A percentile compares a stretch with the other conserved stretches of the same genome.
Evolutionary conservation across 2,797 vertebrate species (phyloP).

Genomic region (Manis pentadactyla): DNA sequence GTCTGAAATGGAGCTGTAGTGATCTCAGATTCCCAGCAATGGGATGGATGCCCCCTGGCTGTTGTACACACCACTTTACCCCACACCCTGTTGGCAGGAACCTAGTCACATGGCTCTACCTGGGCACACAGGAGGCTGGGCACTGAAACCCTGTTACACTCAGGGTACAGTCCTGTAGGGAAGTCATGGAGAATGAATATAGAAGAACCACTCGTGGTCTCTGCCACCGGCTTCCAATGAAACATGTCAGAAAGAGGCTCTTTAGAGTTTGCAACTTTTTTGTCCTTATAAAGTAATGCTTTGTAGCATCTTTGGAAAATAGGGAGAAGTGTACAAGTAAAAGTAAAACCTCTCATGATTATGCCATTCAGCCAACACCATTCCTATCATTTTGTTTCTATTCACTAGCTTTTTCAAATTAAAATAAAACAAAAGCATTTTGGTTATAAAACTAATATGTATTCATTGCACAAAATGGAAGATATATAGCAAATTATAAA

Average conservation of each 20-base stretch:
- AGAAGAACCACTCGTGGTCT: not conserved
- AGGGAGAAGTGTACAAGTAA: not conserved
- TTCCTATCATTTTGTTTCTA: not conserved
- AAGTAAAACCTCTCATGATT: slow-evolving; percentile 2
- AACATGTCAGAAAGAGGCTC: not conserved
- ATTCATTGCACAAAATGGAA: slow-evolving; percentile 15
- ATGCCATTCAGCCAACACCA: not conserved
- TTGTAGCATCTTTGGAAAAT: not conserved
- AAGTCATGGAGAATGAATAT: not conserved
- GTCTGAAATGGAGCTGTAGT: not conserved
- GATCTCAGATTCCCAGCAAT: not conserved
- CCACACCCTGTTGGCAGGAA: not conserved
- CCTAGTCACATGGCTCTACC: not conserved
- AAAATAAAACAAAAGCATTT: slow-evolving; percentile 9
- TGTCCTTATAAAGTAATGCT: not conserved
- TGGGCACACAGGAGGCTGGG: not conserved
- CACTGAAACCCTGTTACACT: not conserved
- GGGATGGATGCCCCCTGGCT: not conserved
- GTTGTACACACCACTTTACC: not conserved
- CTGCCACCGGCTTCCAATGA: not conserved
- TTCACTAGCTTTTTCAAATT: slow-evolving; percentile 1
- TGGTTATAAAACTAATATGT: not conserved
- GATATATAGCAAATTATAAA: not conserved
- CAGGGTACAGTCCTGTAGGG: not conserved
- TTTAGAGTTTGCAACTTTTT: not conserved